These are phyloP conservation scores for Andinoacara biseriatus DNA, from an alignment of 2,113 vertebrate species.

Conservation along the genomic window DNA sequence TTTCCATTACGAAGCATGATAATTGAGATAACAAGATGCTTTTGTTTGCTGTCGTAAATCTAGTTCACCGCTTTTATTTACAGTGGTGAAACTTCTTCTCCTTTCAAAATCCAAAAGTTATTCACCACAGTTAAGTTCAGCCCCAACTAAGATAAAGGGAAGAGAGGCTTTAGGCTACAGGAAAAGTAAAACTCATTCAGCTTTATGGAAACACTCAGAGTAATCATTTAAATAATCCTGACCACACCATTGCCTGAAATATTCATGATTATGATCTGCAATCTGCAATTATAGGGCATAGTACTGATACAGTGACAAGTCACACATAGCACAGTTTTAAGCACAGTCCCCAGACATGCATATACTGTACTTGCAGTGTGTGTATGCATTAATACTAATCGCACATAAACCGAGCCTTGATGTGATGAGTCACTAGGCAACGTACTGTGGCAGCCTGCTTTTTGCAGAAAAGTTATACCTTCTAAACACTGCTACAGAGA, in stretches of 20 bases:
- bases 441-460: background rate
- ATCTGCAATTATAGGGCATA: conserved; percentile 2
- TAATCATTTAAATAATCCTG: background rate
- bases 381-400: conserved; percentile 13
- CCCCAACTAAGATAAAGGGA: background rate
- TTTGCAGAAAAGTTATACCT: conserved; percentile 10
- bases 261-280: background rate
- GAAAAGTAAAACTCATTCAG: background rate
- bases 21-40: background rate
- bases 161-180: background rate
- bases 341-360: background rate
- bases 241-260: background rate
- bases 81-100: background rate
- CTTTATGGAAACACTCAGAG: background rate
- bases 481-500: conserved; percentile 21
- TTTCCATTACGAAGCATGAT: background rate
- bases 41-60: background rate
- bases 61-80: background rate
- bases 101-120: too few relatives aligned
- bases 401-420: conserved; percentile 12
- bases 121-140: background rate
- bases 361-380: background rate
- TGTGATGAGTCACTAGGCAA: conserved; percentile 13
- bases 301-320: conserved; percentile 23
- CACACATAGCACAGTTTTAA: background rate